phyloP scores from a whole-genome alignment of 2,888 invertebrate genomes.

The Aquatica leii region DNA sequence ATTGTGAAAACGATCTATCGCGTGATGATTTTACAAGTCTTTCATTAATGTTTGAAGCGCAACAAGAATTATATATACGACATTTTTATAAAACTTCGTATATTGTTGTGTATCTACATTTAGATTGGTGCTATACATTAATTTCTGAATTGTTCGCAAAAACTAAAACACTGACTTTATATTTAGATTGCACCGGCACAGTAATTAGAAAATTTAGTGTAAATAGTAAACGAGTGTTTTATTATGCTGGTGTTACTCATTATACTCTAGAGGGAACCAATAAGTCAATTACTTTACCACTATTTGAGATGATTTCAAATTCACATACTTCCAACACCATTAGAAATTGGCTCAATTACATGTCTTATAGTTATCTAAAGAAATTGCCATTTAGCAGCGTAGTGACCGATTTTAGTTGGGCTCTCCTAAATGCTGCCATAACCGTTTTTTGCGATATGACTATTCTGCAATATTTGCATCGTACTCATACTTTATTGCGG shows the following conservation, averaged over 20 bases:
- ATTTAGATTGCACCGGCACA: neutral
- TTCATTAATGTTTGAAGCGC: neutral
- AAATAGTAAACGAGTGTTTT: constrained; percentile 2
- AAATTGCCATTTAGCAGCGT: no score
- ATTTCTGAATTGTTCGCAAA: neutral
- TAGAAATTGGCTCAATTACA: neutral
- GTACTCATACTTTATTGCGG: neutral
- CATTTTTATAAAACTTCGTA: neutral
- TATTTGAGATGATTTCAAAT: no score
- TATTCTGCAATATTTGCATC: constrained; percentile 1
- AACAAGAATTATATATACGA: neutral
- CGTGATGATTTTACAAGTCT: neutral
- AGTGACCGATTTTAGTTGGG: no score
- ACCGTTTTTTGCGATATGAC: no score
- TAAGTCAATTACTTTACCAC: no score
- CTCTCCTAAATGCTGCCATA: no score
- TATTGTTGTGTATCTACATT: neutral
- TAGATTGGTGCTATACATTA: constrained; percentile 10
- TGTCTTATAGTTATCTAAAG: no score
- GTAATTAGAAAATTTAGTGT: constrained; percentile 2
- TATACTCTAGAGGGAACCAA: no score
- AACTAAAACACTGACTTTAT: neutral
- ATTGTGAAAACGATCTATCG: constrained; percentile 2
- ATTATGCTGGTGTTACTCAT: neutral
- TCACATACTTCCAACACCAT: neutral